These are phyloP conservation scores for Geotrypetes seraphini DNA, from an alignment of 2,797 vertebrate genomes.

Conservation along the genomic window DNA sequence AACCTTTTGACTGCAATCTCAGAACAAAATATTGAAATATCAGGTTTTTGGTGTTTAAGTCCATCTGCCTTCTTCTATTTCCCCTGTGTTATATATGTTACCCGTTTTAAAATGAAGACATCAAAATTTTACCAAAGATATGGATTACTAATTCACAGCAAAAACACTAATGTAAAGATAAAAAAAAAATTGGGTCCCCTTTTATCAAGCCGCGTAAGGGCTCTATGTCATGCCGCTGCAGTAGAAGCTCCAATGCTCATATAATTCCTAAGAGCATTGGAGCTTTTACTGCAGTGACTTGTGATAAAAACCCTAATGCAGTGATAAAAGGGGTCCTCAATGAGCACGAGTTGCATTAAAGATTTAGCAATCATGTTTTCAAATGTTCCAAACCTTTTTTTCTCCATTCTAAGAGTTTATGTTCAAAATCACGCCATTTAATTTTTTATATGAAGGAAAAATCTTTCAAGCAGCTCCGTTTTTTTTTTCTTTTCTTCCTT, in stretches of 20 bases:
- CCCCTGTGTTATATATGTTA: constrained; percentile 35
- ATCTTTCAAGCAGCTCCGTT: constrained; percentile 4
- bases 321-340: no score
- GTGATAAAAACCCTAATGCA: no score
- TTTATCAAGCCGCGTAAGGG: no score
- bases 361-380: constrained; percentile 41
- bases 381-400: constrained; percentile 39
- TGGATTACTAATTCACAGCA: constrained; percentile 57
- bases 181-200: constrained; percentile 12
- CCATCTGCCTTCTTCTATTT: constrained; percentile 59
- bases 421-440: constrained; percentile 50
- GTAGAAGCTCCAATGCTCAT: no score
- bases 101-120: constrained; percentile 45
- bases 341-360: no score
- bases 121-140: constrained; percentile 81
- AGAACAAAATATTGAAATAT: no score
- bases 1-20: no score
- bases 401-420: constrained; percentile 33
- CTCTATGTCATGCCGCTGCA: no score
- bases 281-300: no score
- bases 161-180: constrained; percentile 42
- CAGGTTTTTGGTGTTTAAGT: no score
- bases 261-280: no score
- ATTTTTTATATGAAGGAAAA: constrained; percentile 55
- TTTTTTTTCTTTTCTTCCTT: constrained; percentile 4